A percentile compares a stretch with the other conserved stretches of the same genome.
Conservation (phyloP, 1,140 invertebrate species). For the Calephelis virginiensis region DNA sequence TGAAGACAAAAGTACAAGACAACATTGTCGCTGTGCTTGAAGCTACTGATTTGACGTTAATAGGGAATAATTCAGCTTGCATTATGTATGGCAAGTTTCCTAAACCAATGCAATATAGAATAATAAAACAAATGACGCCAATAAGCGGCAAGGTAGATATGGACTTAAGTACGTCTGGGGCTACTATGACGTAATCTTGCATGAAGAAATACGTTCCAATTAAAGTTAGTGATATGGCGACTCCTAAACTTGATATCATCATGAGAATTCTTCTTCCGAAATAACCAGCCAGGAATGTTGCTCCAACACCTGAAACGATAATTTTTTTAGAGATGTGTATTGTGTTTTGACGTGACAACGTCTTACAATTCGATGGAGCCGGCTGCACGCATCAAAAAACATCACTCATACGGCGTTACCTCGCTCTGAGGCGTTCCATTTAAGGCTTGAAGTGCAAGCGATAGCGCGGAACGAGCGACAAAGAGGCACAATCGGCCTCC, state of each 20-base stretch:
- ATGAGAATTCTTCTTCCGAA: slow-evolving; percentile 86
- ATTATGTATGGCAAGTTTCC: slow-evolving; percentile 81
- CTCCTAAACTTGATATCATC: slow-evolving; percentile 79
- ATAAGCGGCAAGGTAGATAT: slow-evolving; percentile 77
- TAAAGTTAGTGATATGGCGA: slow-evolving; percentile 77
- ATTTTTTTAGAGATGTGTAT: too few relatives aligned
- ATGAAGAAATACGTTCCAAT: slow-evolving; percentile 78
- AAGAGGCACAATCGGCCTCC: too few relatives aligned
- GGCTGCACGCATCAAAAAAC: too few relatives aligned
- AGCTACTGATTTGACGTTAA: slow-evolving; percentile 80
- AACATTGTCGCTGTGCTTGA: slow-evolving; percentile 66
- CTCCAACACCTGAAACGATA: slow-evolving; percentile 76
- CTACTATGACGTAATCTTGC: slow-evolving; percentile 53
- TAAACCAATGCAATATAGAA: slow-evolving; percentile 79
- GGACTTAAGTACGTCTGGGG: slow-evolving; percentile 43
- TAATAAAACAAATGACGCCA: slow-evolving; percentile 80
- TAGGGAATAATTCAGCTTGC: slow-evolving; percentile 82
- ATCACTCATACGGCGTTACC: too few relatives aligned
- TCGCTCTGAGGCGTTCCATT: too few relatives aligned
- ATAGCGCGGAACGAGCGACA: too few relatives aligned
- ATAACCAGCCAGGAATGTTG: slow-evolving; percentile 85
- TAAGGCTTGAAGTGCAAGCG: too few relatives aligned
- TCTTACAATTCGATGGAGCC: too few relatives aligned
- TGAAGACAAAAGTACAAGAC: slow-evolving; percentile 71
- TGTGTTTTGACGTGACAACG: too few relatives aligned